Evolutionary conservation across 2,797 vertebrate genomes (phyloP), one percentile per base, ranked within the genome.

Genomic region (Spinus olivaceus): DNA sequence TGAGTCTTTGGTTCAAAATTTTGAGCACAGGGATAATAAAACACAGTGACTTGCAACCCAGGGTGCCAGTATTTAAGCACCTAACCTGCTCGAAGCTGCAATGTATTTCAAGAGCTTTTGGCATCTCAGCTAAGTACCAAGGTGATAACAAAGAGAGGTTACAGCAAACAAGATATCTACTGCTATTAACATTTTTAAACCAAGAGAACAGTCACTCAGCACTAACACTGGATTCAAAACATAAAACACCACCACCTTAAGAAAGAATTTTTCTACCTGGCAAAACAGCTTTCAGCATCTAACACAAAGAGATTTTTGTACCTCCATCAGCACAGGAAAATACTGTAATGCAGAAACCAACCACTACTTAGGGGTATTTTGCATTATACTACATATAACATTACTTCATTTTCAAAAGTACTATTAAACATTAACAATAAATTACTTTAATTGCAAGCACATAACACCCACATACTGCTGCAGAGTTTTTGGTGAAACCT

Each of bases 391-490:
- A 71, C 18, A 27, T 30, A 72, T 32, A 77, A 20, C 77, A 85
- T 86, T 87, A 93, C 73, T 92, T 94, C 25, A 82, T 85, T 95
- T 96, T 69, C 42, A 81, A 46, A 95, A 94, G 65, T n/a, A 74
- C 54, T 86, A 44, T 57, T 89, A 86, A 92, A 86, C 6, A 9
- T 50, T 46, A 90, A 81, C 53, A 84, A 81, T 87, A 69, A 77
- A 91, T 1, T 3, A 86, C 70, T 86, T 87, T 32, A 96, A 81
- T 91, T 90, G 70, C 61, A 88, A 95, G 86, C 56, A 90, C 6
- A 1, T 73, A 81, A 96, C 71, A 93, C 64, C 70, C 72, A 94
- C 79, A n/a, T 32, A 49, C 32, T 72, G 33, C 24, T 3, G 1
- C 33, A 94, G 18, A 47, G 33, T 19, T 92, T 86, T 72, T 80